A percentile compares a stretch with the other conserved stretches of the same genome.
Conservation (phyloP, 2,113 vertebrate species). For the Ceyx margarethae region DNA sequence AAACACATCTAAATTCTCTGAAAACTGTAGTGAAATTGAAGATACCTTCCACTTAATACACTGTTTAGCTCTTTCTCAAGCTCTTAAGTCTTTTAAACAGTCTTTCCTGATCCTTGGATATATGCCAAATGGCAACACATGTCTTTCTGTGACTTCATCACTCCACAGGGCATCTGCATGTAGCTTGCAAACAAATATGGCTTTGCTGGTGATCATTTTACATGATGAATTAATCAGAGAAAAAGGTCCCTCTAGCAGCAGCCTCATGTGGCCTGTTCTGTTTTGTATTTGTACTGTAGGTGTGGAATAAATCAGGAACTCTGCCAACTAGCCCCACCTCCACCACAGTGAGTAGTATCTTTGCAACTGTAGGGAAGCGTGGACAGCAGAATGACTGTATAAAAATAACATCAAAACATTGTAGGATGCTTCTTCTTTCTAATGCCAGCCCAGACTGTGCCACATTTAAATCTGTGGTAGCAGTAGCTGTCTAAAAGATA, state of each 20-base stretch:
- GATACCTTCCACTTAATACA: not conserved
- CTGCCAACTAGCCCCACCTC: constrained; percentile 76
- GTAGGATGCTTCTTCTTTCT: constrained; percentile 16
- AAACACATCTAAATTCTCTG: not conserved
- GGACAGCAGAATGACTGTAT: constrained; percentile 56
- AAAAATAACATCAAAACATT: constrained; percentile 34
- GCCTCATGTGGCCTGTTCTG: constrained; percentile 57
- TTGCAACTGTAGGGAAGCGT: constrained; percentile 24
- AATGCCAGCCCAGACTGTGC: constrained; percentile 17
- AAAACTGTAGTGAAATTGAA: not conserved
- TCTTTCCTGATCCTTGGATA: constrained; percentile 23
- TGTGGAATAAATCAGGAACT: constrained; percentile 77
- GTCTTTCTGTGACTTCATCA: constrained; percentile 53
- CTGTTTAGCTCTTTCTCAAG: not conserved
- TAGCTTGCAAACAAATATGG: constrained; percentile 61
- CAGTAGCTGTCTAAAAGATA: not conserved
- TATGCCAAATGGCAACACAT: constrained; percentile 11
- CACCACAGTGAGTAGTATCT: constrained; percentile 73
- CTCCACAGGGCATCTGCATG: constrained; percentile 45
- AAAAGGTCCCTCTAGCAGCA: constrained; percentile 51
- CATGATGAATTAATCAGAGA: constrained; percentile 46
- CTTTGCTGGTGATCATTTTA: constrained; percentile 62
- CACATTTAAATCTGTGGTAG: not conserved
- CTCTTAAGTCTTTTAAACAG: constrained; percentile 23
- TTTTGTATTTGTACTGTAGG: constrained; percentile 72